Evolutionary conservation across 2,797 vertebrate species (phyloP).

Genomic region (Octomys mimax): DNA sequence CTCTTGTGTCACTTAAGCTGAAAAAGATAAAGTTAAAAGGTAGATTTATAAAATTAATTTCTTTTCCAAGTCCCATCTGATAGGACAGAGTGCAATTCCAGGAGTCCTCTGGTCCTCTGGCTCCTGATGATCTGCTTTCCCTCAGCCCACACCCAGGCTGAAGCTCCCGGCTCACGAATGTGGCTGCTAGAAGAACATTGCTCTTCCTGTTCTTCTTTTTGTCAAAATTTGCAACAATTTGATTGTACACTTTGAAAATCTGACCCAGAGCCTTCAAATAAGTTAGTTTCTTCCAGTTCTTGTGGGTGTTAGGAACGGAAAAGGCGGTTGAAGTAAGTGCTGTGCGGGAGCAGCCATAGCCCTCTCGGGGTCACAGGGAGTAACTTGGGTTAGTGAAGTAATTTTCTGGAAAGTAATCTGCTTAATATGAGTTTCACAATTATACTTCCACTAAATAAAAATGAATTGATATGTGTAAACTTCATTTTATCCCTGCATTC

Average conservation of each 20-base stretch:
- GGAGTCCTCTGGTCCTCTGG: background rate
- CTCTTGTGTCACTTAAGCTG: background rate
- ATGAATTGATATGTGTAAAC: background rate
- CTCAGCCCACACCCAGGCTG: background rate
- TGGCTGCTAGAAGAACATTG: background rate
- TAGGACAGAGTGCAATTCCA: background rate
- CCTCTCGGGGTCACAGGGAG: slow-evolving; percentile 49
- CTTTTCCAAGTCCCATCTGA: background rate
- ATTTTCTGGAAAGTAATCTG: background rate
- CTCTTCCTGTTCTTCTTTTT: background rate
- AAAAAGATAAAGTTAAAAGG: background rate
- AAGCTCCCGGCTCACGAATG: background rate
- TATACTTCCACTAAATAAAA: background rate
- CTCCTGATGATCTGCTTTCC: background rate
- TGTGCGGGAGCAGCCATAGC: background rate
- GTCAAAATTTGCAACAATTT: background rate
- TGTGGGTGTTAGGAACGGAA: background rate
- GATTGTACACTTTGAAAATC: background rate
- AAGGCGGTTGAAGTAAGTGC: background rate
- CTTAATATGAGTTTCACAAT: background rate
- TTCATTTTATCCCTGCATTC: background rate
- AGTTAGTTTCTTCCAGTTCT: background rate
- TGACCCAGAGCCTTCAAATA: background rate
- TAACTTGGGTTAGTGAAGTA: background rate
- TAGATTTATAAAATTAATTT: background rate